phyloP scores from a whole-genome alignment of 1,140 invertebrate genomes.

The Sitodiplosis mosellana region DNA sequence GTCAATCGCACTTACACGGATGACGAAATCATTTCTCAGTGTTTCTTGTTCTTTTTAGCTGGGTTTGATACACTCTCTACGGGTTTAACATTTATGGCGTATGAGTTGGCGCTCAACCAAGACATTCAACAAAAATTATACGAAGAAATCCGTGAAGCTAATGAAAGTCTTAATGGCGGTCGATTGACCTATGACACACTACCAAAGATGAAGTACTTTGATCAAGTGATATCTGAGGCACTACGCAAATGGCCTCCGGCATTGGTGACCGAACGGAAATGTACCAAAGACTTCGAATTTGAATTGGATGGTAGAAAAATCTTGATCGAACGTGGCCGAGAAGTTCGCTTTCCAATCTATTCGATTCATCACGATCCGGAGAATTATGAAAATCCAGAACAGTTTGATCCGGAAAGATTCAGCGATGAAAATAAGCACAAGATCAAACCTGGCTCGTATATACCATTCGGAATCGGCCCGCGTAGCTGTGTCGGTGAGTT shows the following conservation, averaged over 20 bases:
- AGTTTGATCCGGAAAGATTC: conserved; percentile 40
- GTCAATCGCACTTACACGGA: conserved; percentile 6
- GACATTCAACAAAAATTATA: conserved; percentile 21
- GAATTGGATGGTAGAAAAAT: conserved; percentile 9
- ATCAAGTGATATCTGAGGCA: conserved; percentile 27
- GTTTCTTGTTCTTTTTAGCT: conserved; percentile 23
- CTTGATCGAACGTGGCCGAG: conserved; percentile 12
- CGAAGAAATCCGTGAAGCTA: conserved; percentile 15
- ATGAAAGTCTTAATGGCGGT: conserved; percentile 7
- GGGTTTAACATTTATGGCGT: conserved; percentile 11
- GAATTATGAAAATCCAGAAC: conserved; percentile 33
- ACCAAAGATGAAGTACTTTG: conserved; percentile 23
- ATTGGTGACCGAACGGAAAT: conserved; percentile 25
- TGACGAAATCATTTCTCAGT: conserved; percentile 19
- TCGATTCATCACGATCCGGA: conserved; percentile 15
- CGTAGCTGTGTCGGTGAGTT: conserved; percentile 15
- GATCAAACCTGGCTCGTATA: conserved; percentile 18
- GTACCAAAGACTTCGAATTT: conserved; percentile 13
- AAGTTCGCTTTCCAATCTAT: conserved; percentile 12
- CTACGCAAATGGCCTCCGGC: conserved; percentile 35
- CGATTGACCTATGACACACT: conserved; percentile 16
- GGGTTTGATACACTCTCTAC: conserved; percentile 20
- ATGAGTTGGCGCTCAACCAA: conserved; percentile 15
- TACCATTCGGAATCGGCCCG: conserved; percentile 35
- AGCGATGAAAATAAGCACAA: conserved; percentile 4